Evolutionary conservation across 2,888 invertebrate species (phyloP).

Genomic region (Euphydryas editha): DNA sequence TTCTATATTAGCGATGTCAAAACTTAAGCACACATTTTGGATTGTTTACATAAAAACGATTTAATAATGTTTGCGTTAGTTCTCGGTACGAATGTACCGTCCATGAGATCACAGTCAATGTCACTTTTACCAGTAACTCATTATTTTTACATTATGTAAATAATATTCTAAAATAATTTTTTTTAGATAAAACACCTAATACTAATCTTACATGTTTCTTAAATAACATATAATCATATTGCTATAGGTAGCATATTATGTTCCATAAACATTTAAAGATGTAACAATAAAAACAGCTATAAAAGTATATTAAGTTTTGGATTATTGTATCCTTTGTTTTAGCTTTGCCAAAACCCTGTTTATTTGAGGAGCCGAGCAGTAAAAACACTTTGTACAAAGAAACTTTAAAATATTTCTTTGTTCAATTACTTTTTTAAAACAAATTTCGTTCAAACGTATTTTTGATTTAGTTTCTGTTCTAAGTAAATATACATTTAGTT

Average conservation of each 20-base stretch:
- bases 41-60: conserved; percentile 5
- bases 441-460: neutral
- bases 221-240: too few relatives aligned
- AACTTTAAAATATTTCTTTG: neutral
- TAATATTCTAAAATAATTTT: neutral
- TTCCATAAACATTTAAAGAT: neutral
- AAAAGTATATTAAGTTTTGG: neutral
- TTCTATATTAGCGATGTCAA: neutral
- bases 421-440: neutral
- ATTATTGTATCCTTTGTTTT: neutral
- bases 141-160: neutral
- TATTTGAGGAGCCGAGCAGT: neutral
- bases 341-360: conserved; percentile 1
- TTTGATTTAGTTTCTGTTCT: neutral
- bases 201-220: too few relatives aligned
- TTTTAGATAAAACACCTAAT: neutral
- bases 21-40: neutral
- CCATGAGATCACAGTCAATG: conserved; percentile 35
- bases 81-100: conserved; percentile 15
- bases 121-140: neutral
- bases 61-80: conserved; percentile 32
- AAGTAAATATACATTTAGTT: neutral
- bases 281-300: neutral
- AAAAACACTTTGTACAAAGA: neutral
- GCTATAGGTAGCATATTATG: too few relatives aligned